phyloP scores from a whole-genome alignment of 2,888 invertebrate species.

The Ectemnius continuus region DNA sequence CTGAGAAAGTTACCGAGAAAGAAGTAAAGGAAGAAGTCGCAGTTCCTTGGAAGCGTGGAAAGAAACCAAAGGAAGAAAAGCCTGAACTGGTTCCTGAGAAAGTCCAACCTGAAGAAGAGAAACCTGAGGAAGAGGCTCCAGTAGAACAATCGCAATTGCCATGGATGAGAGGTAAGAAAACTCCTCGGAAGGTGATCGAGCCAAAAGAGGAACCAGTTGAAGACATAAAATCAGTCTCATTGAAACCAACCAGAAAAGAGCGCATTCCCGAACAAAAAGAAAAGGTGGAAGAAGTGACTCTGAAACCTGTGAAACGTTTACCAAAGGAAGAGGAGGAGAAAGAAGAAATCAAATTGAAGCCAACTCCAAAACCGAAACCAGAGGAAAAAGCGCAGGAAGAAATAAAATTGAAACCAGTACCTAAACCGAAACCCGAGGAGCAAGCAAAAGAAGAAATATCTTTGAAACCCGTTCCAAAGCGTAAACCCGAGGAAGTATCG shows the following conservation, averaged over 20 bases:
- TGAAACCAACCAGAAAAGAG: constrained; percentile 57
- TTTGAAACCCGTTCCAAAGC: constrained; percentile 62
- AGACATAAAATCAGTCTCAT: constrained; percentile 54
- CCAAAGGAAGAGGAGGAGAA: constrained; percentile 73
- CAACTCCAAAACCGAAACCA: constrained; percentile 48
- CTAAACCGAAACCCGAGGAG: constrained; percentile 50
- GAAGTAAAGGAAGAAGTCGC: constrained; percentile 50
- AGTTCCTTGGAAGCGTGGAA: constrained; percentile 61
- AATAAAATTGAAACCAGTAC: constrained; percentile 56
- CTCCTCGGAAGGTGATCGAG: constrained; percentile 56
- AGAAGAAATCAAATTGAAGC: constrained; percentile 70
- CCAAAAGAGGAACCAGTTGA: constrained; percentile 57
- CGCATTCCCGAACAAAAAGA: constrained; percentile 51
- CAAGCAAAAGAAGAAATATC: constrained; percentile 60
- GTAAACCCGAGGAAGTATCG: constrained; percentile 30
- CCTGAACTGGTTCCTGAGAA: constrained; percentile 35
- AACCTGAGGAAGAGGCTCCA: constrained; percentile 56
- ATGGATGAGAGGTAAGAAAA: constrained; percentile 66
- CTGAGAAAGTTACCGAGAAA: constrained; percentile 52
- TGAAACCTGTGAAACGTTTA: constrained; percentile 73
- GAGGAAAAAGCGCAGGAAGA: constrained; percentile 61
- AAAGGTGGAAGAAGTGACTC: constrained; percentile 65
- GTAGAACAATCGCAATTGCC: constrained; percentile 60
- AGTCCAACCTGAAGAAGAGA: constrained; percentile 41
- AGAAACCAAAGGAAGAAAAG: constrained; percentile 45